Conservation (phyloP, 2,113 vertebrate species). For the Paramormyrops kingsleyae region DNA sequence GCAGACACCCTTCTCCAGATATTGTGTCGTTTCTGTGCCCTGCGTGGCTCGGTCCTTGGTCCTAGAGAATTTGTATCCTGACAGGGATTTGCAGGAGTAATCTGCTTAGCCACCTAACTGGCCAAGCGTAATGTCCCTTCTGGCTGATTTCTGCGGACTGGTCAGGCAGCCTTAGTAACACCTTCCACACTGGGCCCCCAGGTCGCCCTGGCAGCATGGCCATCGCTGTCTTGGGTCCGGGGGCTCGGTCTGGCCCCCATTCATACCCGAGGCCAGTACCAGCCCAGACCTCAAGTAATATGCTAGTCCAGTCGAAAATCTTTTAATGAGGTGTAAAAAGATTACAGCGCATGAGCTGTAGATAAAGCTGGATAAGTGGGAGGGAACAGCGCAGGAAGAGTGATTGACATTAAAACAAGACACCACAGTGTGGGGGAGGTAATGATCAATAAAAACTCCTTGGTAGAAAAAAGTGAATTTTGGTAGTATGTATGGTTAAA, state of each 20-base stretch:
- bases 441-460: slow-evolving; percentile 34
- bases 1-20: neutral
- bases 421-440: slow-evolving; percentile 34
- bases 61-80: slow-evolving; percentile 22
- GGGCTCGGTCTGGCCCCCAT: neutral
- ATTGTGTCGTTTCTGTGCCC: neutral
- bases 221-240: no score
- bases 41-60: slow-evolving; percentile 6
- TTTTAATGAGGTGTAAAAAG: slow-evolving; percentile 60
- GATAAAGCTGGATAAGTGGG: slow-evolving; percentile 52
- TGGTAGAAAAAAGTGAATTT: neutral
- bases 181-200: neutral
- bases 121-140: slow-evolving; percentile 12
- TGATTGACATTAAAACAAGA: slow-evolving; percentile 40
- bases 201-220: no score
- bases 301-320: slow-evolving; percentile 21
- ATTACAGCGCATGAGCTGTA: slow-evolving; percentile 45
- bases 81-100: slow-evolving; percentile 26
- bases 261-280: neutral
- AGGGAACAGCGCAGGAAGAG: slow-evolving; percentile 30
- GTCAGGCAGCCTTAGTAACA: neutral
- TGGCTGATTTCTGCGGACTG: slow-evolving; percentile 8
- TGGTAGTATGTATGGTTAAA: neutral
- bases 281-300: neutral
- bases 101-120: slow-evolving; percentile 26